Evolutionary conservation across 2,888 invertebrate genomes (phyloP), one percentile per base, ranked within the genome.

Genomic region (Pammene aurita): DNA sequence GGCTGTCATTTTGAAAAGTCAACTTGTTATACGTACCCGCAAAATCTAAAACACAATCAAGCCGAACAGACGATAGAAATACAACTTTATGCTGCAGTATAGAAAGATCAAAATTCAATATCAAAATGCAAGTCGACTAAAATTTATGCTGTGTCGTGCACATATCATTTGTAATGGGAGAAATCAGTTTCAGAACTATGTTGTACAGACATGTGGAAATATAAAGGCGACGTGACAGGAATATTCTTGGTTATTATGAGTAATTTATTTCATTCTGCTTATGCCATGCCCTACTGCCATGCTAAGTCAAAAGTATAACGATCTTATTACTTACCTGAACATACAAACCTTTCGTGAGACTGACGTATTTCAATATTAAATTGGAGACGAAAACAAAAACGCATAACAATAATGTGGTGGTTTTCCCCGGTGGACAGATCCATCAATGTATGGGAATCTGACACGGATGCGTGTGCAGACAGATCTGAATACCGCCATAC

Each of bases 1-100:
- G 42, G 56, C 67, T 67, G 67, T 67, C 67, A 62, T 67, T 67
- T 63, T 62, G 48, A 56, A 50, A 56, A 56, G 67, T 62, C 46
- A 56, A 62, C 41, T 62, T 62, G 62, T 67, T 67, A 62, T 61
- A 16, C 11, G 18, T 61, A 50, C 26, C n/a, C 42, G 34, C 16
- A 46, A 62, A 66, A 18, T 58, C n/a, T 44, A 58, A 44, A 18
- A 11, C n/a, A 26, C 26, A 34, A 42, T 50, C 16, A 9, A 50
- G 4, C 10, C 42, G 42, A 38, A 10, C 38, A 10, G 5, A 7
- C 55, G 34, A 55, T 11, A 7, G n/a, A 14, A 58, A 44, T 34
- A n/a, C 26, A 26, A 26, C 58, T 44, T 44, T 44, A 18, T 44
- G n/a, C 0, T 44, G 26, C 1, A n/a, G 26, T n/a, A 26, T 1